Evolutionary conservation across 2,888 invertebrate species (phyloP).

Genomic region (Brachyptera risi): DNA sequence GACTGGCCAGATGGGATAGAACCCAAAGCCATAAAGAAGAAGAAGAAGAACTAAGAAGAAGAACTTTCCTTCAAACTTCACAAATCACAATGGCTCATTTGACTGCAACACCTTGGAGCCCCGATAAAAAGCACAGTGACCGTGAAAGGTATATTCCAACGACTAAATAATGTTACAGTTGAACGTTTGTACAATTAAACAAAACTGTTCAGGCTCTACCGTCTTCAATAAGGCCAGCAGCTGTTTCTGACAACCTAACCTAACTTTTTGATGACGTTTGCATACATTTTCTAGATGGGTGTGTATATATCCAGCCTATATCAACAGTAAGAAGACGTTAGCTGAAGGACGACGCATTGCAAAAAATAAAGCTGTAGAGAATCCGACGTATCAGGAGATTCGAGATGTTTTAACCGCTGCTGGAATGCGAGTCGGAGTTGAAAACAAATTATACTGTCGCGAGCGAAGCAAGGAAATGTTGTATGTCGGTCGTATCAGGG

Average conservation of each 20-base stretch:
- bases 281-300: slow-evolving; percentile 73
- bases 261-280: neutral
- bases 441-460: slow-evolving; percentile 87
- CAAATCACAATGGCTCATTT: too few relatives aligned
- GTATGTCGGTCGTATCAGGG: slow-evolving; percentile 82
- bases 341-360: slow-evolving; percentile 84
- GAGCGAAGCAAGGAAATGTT: slow-evolving; percentile 87
- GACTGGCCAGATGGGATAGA: too few relatives aligned
- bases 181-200: too few relatives aligned
- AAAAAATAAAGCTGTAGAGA: slow-evolving; percentile 85
- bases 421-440: slow-evolving; percentile 81
- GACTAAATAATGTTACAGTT: neutral
- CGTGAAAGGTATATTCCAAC: slow-evolving; percentile 58
- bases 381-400: slow-evolving; percentile 93
- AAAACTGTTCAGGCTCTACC: too few relatives aligned
- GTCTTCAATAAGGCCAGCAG: too few relatives aligned
- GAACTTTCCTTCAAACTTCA: too few relatives aligned
- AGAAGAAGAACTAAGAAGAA: too few relatives aligned
- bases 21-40: too few relatives aligned
- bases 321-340: slow-evolving; percentile 88
- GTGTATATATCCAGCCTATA: slow-evolving; percentile 93
- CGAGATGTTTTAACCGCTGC: slow-evolving; percentile 83
- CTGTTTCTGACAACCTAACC: neutral
- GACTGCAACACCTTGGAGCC: slow-evolving; percentile 43
- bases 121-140: slow-evolving; percentile 77